Evolutionary conservation across 2,888 invertebrate species (phyloP).

Genomic region (Pristionchus japonicus): DNA sequence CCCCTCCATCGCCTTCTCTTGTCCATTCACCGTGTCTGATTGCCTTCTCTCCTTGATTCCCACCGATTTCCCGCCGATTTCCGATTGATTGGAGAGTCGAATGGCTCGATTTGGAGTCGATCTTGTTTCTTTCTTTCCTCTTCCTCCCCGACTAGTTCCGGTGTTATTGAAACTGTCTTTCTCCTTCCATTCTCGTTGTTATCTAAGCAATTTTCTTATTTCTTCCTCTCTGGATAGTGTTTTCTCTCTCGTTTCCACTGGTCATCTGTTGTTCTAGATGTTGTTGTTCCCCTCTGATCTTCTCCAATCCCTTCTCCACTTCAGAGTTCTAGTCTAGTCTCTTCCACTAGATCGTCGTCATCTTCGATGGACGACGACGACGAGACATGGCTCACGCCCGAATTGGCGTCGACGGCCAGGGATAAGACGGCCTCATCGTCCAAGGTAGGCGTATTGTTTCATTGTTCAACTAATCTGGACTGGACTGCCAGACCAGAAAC

Average conservation of each 20-base stretch:
- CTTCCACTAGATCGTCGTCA: neutral
- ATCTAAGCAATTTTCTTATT: neutral
- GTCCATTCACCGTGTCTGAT: conserved; percentile 31
- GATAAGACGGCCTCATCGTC: neutral
- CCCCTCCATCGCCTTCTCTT: neutral
- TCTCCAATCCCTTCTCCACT: neutral
- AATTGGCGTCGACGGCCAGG: neutral
- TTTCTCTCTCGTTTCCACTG: neutral
- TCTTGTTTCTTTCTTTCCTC: neutral
- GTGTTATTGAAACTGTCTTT: neutral
- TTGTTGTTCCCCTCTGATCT: neutral
- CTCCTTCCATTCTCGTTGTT: neutral
- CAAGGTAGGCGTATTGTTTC: neutral
- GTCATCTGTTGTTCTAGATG: neutral
- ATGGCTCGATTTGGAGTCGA: neutral
- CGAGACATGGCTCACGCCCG: conserved; percentile 30
- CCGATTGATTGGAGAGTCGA: neutral
- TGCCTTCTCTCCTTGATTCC: conserved; percentile 10
- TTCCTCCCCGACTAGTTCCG: neutral
- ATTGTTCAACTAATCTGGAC: neutral
- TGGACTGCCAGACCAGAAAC: too few species aligned
- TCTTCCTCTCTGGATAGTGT: neutral
- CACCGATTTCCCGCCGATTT: neutral
- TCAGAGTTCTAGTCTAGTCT: conserved; percentile 14
- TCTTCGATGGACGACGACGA: conserved; percentile 31